Conservation (phyloP, 2,797 vertebrate genomes). For the Pogonophryne albipinna region DNA sequence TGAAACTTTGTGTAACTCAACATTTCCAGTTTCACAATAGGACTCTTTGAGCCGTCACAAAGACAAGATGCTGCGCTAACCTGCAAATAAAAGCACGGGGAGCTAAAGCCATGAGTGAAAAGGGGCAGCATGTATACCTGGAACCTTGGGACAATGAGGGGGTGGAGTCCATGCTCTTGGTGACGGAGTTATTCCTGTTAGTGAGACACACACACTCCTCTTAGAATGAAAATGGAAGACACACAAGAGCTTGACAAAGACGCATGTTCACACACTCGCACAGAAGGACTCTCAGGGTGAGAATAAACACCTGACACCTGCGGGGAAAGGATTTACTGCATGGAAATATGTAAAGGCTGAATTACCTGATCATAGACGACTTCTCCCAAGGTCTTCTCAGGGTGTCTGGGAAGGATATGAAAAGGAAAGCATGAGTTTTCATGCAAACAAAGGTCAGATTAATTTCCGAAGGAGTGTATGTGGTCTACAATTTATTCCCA, state of each 20-base stretch:
- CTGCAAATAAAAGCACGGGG: conserved; percentile 44
- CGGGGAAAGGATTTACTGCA: conserved; percentile 8
- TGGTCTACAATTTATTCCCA: conserved; percentile 1
- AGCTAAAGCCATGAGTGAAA: conserved; percentile 51
- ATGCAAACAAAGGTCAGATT: background rate
- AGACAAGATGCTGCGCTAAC: conserved; percentile 28
- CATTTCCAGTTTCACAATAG: too few species aligned
- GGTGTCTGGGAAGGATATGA: conserved; percentile 69
- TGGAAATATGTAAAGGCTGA: conserved; percentile 1
- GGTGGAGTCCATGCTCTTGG: conserved; percentile 82
- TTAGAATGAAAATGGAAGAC: conserved; percentile 72
- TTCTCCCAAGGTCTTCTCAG: conserved; percentile 87
- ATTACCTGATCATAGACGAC: conserved; percentile 82
- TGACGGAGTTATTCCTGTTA: conserved; percentile 87
- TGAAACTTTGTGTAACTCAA: too few species aligned
- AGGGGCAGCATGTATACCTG: conserved; percentile 79
- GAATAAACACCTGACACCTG: conserved; percentile 26
- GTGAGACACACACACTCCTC: conserved; percentile 81
- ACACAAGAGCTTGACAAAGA: conserved; percentile 13
- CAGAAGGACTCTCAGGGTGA: conserved; percentile 41
- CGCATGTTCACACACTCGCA: conserved; percentile 26
- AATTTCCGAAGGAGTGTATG: conserved; percentile 17
- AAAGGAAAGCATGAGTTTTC: conserved; percentile 15
- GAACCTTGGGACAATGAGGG: conserved; percentile 73
- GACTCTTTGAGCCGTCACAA: too few species aligned